Conservation (phyloP, 2,113 vertebrate species). For the Lagenorhynchus albirostris region DNA sequence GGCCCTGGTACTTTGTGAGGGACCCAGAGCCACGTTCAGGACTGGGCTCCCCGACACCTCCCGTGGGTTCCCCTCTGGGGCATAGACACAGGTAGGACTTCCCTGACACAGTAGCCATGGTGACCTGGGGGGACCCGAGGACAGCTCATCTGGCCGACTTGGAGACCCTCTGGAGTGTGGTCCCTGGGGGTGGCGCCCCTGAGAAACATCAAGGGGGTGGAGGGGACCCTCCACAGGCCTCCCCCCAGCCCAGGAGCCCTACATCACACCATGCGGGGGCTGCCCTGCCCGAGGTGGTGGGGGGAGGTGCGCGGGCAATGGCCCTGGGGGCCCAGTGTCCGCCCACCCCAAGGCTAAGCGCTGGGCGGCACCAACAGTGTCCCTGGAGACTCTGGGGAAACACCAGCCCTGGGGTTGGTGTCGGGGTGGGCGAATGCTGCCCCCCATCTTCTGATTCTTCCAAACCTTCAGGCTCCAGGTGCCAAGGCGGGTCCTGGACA, state of each 20-base stretch:
- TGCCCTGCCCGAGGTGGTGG: background rate
- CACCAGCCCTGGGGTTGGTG: fast-evolving
- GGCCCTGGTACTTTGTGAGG: background rate
- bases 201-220: background rate
- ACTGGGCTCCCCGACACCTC: background rate
- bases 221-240: background rate
- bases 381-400: background rate
- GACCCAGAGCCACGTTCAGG: background rate
- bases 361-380: background rate
- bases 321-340: background rate
- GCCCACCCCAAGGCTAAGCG: background rate
- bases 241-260: background rate
- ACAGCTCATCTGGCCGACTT: background rate
- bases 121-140: background rate
- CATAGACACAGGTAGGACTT: background rate
- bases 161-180: background rate
- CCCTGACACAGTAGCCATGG: background rate
- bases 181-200: background rate
- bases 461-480: background rate
- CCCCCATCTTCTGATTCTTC: background rate
- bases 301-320: fast-evolving
- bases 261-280: too few relatives aligned
- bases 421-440: fast-evolving
- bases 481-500: background rate
- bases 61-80: background rate